A percentile compares a stretch with the other conserved stretches of the same genome.
These are phyloP conservation scores for Nebria salina DNA, from an alignment of 2,888 invertebrate species.

Conservation along the genomic window DNA sequence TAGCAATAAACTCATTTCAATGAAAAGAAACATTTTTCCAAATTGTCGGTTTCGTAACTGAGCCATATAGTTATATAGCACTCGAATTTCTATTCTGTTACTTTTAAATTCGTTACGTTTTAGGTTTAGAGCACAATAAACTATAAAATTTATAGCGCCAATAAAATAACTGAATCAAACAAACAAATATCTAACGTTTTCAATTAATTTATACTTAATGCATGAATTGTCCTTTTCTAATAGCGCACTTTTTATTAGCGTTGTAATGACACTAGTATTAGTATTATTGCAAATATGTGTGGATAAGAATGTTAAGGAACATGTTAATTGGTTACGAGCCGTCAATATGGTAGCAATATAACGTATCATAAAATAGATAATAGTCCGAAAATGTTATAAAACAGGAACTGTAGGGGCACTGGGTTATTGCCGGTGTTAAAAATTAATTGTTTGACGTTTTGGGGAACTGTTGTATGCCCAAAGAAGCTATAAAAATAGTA, in stretches of 20 bases:
- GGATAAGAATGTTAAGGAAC: not conserved
- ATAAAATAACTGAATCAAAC: constrained; percentile 39
- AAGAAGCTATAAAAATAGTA: constrained; percentile 7
- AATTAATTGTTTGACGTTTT: constrained; percentile 32
- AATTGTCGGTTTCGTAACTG: not conserved
- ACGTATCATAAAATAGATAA: constrained; percentile 29
- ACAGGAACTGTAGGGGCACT: constrained; percentile 30
- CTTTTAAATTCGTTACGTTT: constrained; percentile 19
- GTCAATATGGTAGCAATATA: constrained; percentile 40
- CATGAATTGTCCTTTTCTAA: not conserved
- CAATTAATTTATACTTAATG: not conserved
- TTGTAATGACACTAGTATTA: not conserved
- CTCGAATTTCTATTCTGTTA: not conserved
- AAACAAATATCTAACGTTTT: constrained; percentile 6
- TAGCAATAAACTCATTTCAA: too few relatives aligned
- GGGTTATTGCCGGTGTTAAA: constrained; percentile 34
- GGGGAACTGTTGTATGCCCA: constrained; percentile 7
- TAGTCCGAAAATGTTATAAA: constrained; percentile 26
- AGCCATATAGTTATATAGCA: constrained; percentile 9
- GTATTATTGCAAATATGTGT: not conserved
- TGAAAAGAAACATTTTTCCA: not conserved
- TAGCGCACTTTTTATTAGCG: not conserved
- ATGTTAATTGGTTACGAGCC: constrained; percentile 20
- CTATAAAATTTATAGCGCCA: constrained; percentile 31
- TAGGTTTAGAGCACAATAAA: constrained; percentile 23